phyloP scores from a whole-genome alignment of 2,113 vertebrate genomes.

The Cyprinodon variegatus region DNA sequence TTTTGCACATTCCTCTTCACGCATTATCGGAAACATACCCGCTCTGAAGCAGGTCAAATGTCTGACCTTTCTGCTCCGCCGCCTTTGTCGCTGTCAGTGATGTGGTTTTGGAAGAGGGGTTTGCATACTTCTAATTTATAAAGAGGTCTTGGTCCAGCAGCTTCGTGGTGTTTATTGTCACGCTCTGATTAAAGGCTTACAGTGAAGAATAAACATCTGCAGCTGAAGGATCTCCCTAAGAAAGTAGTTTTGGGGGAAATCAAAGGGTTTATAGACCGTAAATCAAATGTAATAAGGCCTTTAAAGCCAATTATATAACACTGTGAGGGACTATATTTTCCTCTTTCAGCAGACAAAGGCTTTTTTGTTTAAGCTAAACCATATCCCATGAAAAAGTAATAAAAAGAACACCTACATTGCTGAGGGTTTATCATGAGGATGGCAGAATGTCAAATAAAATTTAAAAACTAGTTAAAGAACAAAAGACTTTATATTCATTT shows the following conservation, averaged over 20 bases:
- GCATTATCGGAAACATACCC: constrained; percentile 68
- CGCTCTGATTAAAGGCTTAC: constrained; percentile 41
- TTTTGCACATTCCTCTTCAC: constrained; percentile 71
- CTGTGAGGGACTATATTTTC: not conserved
- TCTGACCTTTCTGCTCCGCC: constrained; percentile 16
- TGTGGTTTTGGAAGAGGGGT: constrained; percentile 25
- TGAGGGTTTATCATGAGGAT: not conserved
- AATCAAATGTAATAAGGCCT: not conserved
- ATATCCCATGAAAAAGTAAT: not conserved
- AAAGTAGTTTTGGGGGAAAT: constrained; percentile 25
- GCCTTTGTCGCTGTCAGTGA: constrained; percentile 36
- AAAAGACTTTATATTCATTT: not conserved
- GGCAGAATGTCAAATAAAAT: not conserved
- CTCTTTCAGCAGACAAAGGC: not conserved
- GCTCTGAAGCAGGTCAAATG: constrained; percentile 59
- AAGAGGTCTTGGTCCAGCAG: constrained; percentile 41
- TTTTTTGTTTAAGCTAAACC: not conserved
- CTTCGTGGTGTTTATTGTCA: constrained; percentile 54
- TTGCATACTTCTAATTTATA: constrained; percentile 53
- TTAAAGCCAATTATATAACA: not conserved
- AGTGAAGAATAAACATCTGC: constrained; percentile 13
- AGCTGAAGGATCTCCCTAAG: not conserved
- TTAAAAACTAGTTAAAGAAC: not conserved
- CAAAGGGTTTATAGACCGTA: constrained; percentile 12
- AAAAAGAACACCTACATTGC: not conserved